phyloP scores from a whole-genome alignment of 1,140 invertebrate species.

The Halotydeus destructor region DNA sequence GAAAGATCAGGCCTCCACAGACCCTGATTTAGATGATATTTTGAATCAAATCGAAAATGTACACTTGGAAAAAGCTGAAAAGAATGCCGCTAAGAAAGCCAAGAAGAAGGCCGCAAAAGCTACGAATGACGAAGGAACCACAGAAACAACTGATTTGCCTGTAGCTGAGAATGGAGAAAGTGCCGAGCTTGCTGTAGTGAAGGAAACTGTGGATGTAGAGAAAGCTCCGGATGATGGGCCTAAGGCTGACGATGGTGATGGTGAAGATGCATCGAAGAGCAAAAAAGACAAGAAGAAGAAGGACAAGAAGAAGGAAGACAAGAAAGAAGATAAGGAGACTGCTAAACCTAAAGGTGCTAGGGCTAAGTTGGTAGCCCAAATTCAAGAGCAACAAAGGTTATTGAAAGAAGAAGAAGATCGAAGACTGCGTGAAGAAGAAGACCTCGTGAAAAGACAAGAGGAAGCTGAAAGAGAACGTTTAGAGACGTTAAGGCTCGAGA shows the following conservation, averaged over 20 bases:
- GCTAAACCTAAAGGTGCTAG: slow-evolving; percentile 13
- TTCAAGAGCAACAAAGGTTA: slow-evolving; percentile 8
- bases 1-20: not conserved
- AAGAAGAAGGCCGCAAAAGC: not conserved
- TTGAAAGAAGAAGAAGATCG: slow-evolving; percentile 60
- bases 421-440: slow-evolving; percentile 45
- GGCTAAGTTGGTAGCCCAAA: slow-evolving; percentile 8
- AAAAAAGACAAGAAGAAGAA: slow-evolving; percentile 19
- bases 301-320: slow-evolving; percentile 14
- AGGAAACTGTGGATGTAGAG: not conserved
- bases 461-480: slow-evolving; percentile 24
- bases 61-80: not conserved
- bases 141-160: not conserved
- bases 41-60: not conserved
- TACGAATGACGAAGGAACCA: not conserved
- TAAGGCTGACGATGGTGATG: slow-evolving; percentile 5
- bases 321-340: slow-evolving; percentile 11
- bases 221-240: not conserved
- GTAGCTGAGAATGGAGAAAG: not conserved
- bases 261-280: slow-evolving; percentile 18
- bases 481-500: slow-evolving; percentile 43
- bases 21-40: not conserved
- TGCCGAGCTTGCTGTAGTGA: not conserved
- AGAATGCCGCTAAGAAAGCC: not conserved
- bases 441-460: slow-evolving; percentile 45